These are phyloP conservation scores for Varanus komodoensis DNA, from an alignment of 2,113 vertebrate genomes.

Conservation along the genomic window DNA sequence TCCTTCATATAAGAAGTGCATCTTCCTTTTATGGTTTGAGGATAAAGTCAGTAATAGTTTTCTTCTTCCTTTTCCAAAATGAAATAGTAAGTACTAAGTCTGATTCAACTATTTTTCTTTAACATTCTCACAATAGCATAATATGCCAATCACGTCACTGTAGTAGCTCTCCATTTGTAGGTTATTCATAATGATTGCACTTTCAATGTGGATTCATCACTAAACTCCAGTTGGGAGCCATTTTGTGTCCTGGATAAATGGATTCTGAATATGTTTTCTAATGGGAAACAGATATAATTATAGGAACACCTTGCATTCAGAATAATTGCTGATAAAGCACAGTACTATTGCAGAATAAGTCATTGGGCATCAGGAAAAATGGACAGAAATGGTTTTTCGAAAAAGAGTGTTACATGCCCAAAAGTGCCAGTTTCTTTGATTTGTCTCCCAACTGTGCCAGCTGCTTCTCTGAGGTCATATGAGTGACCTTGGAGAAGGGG, in stretches of 20 bases:
- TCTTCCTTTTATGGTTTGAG: not conserved
- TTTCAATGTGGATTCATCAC: not conserved
- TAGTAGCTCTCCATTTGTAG: not conserved
- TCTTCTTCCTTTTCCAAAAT: not conserved
- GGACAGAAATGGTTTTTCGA: not conserved
- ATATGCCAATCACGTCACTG: not conserved
- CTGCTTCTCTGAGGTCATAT: no score
- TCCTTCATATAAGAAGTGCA: not conserved
- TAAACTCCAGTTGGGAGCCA: not conserved
- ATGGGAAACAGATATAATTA: not conserved
- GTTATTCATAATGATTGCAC: conserved; percentile 3
- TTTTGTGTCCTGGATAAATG: not conserved
- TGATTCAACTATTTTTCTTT: not conserved
- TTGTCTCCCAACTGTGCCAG: not conserved
- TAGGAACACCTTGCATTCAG: not conserved
- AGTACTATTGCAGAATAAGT: not conserved
- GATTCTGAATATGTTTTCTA: conserved; percentile 14
- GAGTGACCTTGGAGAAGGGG: no score
- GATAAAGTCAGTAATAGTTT: not conserved
- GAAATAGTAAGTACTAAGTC: not conserved
- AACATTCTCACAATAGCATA: not conserved
- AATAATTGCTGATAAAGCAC: not conserved
- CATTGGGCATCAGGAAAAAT: not conserved
- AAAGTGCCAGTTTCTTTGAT: not conserved
- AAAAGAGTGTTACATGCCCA: not conserved